A percentile compares a stretch with the other conserved stretches of the same genome.
Evolutionary conservation across 1,140 invertebrate species (phyloP).

Genomic region (Macrosteles quadrilineatus): DNA sequence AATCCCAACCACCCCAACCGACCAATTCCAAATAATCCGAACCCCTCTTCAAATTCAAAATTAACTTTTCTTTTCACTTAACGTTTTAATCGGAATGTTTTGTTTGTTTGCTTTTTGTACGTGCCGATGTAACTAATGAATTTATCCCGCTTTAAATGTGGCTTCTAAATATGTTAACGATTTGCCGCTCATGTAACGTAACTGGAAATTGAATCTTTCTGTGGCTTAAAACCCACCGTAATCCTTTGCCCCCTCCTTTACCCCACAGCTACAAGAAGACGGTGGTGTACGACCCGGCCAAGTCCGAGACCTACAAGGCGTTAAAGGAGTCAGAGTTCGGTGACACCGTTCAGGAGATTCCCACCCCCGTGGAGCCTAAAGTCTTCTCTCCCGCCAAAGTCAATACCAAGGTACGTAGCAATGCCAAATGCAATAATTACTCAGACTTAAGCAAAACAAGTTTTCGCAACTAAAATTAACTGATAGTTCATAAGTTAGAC

Average conservation of each 20-base stretch:
- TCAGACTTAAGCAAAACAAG: too few relatives aligned
- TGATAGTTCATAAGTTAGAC: too few relatives aligned
- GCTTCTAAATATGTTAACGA: too few relatives aligned
- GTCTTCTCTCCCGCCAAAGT: conserved; percentile 68
- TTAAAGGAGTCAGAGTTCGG: conserved; percentile 71
- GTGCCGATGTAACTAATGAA: background rate
- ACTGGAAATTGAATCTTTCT: too few relatives aligned
- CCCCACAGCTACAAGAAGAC: conserved; percentile 59
- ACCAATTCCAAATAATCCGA: conserved; percentile 52
- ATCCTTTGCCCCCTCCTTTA: conserved; percentile 27
- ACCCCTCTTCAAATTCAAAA: conserved; percentile 48
- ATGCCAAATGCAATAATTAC: too few relatives aligned
- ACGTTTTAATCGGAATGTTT: conserved; percentile 47
- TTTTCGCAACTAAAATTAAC: too few relatives aligned
- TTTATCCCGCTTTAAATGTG: too few relatives aligned
- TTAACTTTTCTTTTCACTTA: conserved; percentile 37
- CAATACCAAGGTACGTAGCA: conserved; percentile 58
- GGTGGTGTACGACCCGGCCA: conserved; percentile 76
- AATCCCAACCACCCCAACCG: conserved; percentile 64
- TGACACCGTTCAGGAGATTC: conserved; percentile 65
- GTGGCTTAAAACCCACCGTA: too few relatives aligned
- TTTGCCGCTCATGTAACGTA: too few relatives aligned
- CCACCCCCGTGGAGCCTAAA: conserved; percentile 65
- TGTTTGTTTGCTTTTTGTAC: conserved; percentile 40
- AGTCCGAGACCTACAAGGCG: conserved; percentile 81